A percentile compares a stretch with the other conserved stretches of the same genome.
Evolutionary conservation across 2,888 invertebrate genomes (phyloP).

Genomic region (Escarpia spicata): DNA sequence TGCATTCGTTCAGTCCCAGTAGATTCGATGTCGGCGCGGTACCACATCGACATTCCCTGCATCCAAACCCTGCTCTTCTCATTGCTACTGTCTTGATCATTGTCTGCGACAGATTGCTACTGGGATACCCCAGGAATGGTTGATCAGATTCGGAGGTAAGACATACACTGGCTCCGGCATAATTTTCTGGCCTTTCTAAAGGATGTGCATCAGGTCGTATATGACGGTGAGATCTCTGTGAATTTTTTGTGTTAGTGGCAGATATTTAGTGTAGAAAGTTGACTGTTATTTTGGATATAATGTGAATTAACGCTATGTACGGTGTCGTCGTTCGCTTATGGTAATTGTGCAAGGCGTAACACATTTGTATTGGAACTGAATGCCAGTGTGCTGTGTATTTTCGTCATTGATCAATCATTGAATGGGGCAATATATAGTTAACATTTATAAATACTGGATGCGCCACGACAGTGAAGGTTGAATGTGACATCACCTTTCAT

Average conservation of each 20-base stretch:
- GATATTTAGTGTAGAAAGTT: neutral
- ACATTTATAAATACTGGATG: neutral
- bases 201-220: neutral
- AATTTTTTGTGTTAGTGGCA: neutral
- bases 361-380: neutral
- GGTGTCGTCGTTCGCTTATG: neutral
- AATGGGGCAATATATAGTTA: neutral
- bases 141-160: neutral
- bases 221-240: neutral
- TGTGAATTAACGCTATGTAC: neutral
- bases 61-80: neutral
- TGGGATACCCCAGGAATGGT: neutral
- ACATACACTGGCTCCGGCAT: neutral
- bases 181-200: neutral
- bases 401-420: neutral
- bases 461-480: neutral
- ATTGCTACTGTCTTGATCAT: neutral
- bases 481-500: neutral
- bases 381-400: neutral
- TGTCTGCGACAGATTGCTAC: neutral
- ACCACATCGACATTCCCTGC: neutral
- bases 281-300: neutral
- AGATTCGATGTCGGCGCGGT: neutral
- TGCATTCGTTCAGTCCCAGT: neutral
- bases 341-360: neutral